These are phyloP conservation scores for Agrypnia vestita DNA, from an alignment of 1,140 invertebrate species.

Conservation along the genomic window DNA sequence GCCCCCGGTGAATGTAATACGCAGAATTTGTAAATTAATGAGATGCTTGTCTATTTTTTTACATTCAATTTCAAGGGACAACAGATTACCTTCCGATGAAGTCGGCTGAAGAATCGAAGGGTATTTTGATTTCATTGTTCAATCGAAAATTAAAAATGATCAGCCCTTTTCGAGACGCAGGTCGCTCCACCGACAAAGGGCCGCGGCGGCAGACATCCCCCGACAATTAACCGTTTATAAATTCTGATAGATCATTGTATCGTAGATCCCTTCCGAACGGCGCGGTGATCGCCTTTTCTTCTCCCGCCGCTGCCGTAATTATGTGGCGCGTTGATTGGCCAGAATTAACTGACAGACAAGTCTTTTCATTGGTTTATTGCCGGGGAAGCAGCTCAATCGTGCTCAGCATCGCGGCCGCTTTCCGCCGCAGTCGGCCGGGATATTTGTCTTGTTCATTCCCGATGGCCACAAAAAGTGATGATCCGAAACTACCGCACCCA, in stretches of 20 bases:
- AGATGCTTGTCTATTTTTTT: neutral
- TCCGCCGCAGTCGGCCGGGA: neutral
- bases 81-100: slow-evolving; percentile 23
- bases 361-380: slow-evolving; percentile 53
- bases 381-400: slow-evolving; percentile 44
- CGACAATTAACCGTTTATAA: slow-evolving; percentile 59
- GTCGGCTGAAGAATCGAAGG: slow-evolving; percentile 29
- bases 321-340: slow-evolving; percentile 52
- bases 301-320: slow-evolving; percentile 38
- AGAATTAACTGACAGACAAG: slow-evolving; percentile 51
- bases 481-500: slow-evolving; percentile 23
- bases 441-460: slow-evolving; percentile 44
- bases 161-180: slow-evolving; percentile 36
- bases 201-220: slow-evolving; percentile 35
- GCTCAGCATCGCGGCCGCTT: slow-evolving; percentile 11
- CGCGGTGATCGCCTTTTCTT: slow-evolving; percentile 29
- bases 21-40: neutral
- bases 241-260: slow-evolving; percentile 53
- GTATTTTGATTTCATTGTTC: slow-evolving; percentile 58
- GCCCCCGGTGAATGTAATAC: too few species aligned
- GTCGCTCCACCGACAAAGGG: slow-evolving; percentile 51
- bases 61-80: slow-evolving; percentile 34
- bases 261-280: slow-evolving; percentile 3
- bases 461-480: slow-evolving; percentile 20
- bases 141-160: slow-evolving; percentile 56